Evolutionary conservation across 2,888 invertebrate genomes (phyloP).

Genomic region (Parnassius smintheus): DNA sequence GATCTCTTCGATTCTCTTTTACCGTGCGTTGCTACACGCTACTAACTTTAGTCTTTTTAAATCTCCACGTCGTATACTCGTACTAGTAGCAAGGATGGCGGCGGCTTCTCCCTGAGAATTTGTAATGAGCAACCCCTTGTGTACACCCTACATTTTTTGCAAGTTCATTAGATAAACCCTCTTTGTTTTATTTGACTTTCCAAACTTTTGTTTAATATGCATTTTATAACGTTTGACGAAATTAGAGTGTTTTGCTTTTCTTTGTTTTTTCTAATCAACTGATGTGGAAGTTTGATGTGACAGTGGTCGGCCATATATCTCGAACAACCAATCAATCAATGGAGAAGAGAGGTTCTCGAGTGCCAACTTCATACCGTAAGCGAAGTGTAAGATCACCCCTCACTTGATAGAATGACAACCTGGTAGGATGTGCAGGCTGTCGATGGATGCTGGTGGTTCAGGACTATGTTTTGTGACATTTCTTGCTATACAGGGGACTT

Average conservation of each 20-base stretch:
- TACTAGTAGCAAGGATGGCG: slow-evolving; percentile 26
- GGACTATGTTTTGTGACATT: too few relatives aligned
- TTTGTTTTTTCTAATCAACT: slow-evolving; percentile 25
- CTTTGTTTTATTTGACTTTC: slow-evolving; percentile 64
- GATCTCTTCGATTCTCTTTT: slow-evolving; percentile 27
- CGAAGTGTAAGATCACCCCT: too few relatives aligned
- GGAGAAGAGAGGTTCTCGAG: too few relatives aligned
- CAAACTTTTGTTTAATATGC: slow-evolving; percentile 47
- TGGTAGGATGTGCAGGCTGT: too few relatives aligned
- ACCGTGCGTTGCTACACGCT: slow-evolving; percentile 33
- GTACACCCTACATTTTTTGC: slow-evolving; percentile 59
- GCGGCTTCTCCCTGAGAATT: slow-evolving; percentile 58
- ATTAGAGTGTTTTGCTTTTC: slow-evolving; percentile 3
- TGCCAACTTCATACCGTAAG: too few relatives aligned
- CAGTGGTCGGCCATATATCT: too few relatives aligned
- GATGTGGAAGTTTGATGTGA: too few relatives aligned
- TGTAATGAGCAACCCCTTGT: slow-evolving; percentile 63
- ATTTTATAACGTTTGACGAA: slow-evolving; percentile 44
- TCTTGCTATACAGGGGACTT: too few relatives aligned
- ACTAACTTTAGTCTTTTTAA: slow-evolving; percentile 45
- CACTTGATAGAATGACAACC: too few relatives aligned
- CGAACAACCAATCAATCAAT: too few relatives aligned
- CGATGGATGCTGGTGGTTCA: too few relatives aligned
- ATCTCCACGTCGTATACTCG: slow-evolving; percentile 33
- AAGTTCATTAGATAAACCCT: slow-evolving; percentile 67